These are phyloP conservation scores for Gari tellinella DNA, from an alignment of 2,888 invertebrate species.

Conservation along the genomic window DNA sequence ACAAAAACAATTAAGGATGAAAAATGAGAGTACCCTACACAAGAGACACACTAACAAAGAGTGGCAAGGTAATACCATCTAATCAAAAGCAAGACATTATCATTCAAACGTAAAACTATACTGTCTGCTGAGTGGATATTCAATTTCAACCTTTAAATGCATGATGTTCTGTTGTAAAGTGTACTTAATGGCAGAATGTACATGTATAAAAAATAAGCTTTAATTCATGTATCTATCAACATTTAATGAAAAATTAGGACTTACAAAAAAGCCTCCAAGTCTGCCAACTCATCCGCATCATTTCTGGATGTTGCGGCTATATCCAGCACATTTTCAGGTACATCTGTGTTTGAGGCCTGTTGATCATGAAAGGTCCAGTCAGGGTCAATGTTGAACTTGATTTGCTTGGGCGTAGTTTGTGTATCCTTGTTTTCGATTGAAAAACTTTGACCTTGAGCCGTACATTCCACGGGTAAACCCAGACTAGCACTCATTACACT, in stretches of 20 bases:
- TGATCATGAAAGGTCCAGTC: constrained; percentile 10
- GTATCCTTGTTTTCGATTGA: constrained; percentile 8
- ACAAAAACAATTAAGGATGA: constrained; percentile 2
- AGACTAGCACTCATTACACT: constrained; percentile 11
- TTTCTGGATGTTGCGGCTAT: constrained; percentile 6
- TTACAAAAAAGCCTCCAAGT: constrained; percentile 3
- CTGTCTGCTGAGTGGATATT: constrained; percentile 2
- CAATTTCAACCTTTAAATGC: constrained; percentile 2
- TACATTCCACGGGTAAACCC: constrained; percentile 14
- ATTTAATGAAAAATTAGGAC: constrained; percentile 8
- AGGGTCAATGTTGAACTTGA: constrained; percentile 7
- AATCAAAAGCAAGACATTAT: constrained; percentile 2
- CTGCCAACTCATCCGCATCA: constrained; percentile 8
- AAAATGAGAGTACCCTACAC: constrained; percentile 1
- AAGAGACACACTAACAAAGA: constrained; percentile 1
- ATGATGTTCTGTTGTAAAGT: constrained; percentile 2
- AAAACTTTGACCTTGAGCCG: neutral
- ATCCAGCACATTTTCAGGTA: constrained; percentile 5
- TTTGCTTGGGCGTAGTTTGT: constrained; percentile 9
- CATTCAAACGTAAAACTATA: constrained; percentile 2
- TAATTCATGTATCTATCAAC: constrained; percentile 4
- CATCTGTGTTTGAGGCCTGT: constrained; percentile 8
- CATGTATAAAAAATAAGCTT: constrained; percentile 8
- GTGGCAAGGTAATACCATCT: constrained; percentile 2
- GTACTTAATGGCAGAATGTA: constrained; percentile 2